A percentile compares a stretch with the other conserved stretches of the same genome.
Evolutionary conservation across 1,140 invertebrate genomes (phyloP).

Genomic region (Fragariocoptes setiger): DNA sequence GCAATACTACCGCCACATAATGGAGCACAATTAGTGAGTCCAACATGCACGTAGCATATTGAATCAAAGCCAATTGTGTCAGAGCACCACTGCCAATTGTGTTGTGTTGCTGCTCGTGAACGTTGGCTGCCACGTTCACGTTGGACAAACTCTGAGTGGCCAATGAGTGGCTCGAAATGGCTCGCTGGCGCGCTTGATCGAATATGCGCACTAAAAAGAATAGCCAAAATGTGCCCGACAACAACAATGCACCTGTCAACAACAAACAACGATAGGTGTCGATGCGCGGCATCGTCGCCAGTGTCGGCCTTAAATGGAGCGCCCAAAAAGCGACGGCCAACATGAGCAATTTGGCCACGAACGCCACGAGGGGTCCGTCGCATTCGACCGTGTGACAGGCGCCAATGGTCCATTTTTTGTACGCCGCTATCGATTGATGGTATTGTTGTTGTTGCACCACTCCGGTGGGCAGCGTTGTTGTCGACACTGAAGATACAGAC

Average conservation of each 20-base stretch:
- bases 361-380: conserved; percentile 54
- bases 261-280: conserved; percentile 63
- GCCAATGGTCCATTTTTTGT: conserved; percentile 13
- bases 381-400: conserved; percentile 44
- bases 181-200: conserved; percentile 16
- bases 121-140: too few species aligned
- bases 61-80: conserved; percentile 10
- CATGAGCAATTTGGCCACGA: conserved; percentile 65
- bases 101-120: not conserved
- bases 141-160: too few species aligned
- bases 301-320: conserved; percentile 27
- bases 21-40: conserved; percentile 81
- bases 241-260: conserved; percentile 53
- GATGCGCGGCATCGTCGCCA: conserved; percentile 65
- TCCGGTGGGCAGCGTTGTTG: conserved; percentile 6
- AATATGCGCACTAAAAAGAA: conserved; percentile 68
- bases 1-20: conserved; percentile 60
- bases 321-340: conserved; percentile 77
- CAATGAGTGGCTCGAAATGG: too few species aligned
- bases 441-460: conserved; percentile 10
- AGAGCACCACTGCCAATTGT: too few species aligned
- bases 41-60: conserved; percentile 29
- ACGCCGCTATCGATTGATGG: not conserved
- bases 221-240: conserved; percentile 81
- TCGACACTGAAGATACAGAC: not conserved